Evolutionary conservation across 2,888 invertebrate species (phyloP), one percentile per base, ranked within the genome.

Genomic region (Notocelia uddmanniana): DNA sequence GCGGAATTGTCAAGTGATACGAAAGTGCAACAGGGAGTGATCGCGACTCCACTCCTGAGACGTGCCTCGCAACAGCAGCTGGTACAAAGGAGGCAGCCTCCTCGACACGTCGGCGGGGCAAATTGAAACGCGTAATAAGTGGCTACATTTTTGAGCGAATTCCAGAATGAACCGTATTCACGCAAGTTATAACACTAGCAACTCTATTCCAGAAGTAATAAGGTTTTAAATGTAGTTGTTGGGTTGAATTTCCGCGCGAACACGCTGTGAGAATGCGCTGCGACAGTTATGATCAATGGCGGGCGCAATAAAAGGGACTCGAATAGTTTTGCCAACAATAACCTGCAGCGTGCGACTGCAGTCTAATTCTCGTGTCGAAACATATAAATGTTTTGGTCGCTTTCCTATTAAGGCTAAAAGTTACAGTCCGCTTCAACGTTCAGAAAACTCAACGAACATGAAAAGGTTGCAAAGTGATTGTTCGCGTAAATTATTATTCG

Each of bases 251-350:
- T 18, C 37, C 18, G 68, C 58, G 31, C 48, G 57, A 50, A 34
- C 50, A 58, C 15, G 58, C 59, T 37, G 9, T 21, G 45, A 62
- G 45, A 23, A 55, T 31, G 62, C 45, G 55, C 26, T 11, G 50
- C 62, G 54, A 55, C 69, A 55, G 69, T 62, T 62, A 69, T 69
- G 69, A 69, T 48, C 41, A 48, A 69, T 55, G 62, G 45, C 60
- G 60, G 41, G 55, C 26, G 62, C 18, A 62, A 62, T 68, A 69
- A 69, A 69, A 55, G 45, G 48, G 62, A 55, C 55, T 62, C 55
- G 34, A 69, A 69, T 69, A 69, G 69, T 63, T 68, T 69, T 34
- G 52, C 45, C 69, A 48, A 69, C 55, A 69, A 62, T 31, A 31
- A 13, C 26, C 10, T 41, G 54, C 54, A 23, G 45, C 26, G 26